These are phyloP conservation scores for Etheostoma cragini DNA, from an alignment of 2,113 vertebrate genomes.

Conservation along the genomic window DNA sequence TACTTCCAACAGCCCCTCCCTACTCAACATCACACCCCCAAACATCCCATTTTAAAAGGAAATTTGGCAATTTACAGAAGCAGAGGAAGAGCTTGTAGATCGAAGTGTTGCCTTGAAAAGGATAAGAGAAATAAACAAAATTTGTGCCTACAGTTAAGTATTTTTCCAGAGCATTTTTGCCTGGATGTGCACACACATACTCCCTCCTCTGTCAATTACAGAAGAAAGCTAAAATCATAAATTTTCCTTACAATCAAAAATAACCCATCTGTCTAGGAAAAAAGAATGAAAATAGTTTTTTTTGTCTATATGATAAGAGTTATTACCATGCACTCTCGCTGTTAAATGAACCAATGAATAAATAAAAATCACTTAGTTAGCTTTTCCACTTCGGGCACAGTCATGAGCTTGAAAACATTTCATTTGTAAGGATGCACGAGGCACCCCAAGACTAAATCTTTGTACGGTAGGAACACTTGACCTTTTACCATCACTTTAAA, in stretches of 20 bases:
- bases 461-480: constrained; percentile 11
- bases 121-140: too few relatives aligned
- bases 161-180: too few relatives aligned
- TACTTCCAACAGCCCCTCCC: neutral
- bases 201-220: too few relatives aligned
- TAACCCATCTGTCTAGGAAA: neutral
- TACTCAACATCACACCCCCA: neutral
- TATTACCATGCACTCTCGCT: neutral
- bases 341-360: constrained; percentile 24
- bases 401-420: constrained; percentile 13
- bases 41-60: neutral
- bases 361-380: constrained; percentile 1
- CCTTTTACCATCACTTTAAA: constrained; percentile 34
- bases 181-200: too few relatives aligned
- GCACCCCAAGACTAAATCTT: neutral
- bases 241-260: neutral
- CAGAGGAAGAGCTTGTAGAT: too few relatives aligned
- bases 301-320: neutral
- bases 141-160: too few relatives aligned
- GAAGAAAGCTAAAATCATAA: too few relatives aligned
- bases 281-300: neutral
- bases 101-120: too few relatives aligned
- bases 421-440: constrained; percentile 8
- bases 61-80: neutral
- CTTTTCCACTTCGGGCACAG: constrained; percentile 4